Evolutionary conservation across 2,888 invertebrate species (phyloP), one percentile per base, ranked within the genome.

Genomic region (Caradrina clavipalpis): DNA sequence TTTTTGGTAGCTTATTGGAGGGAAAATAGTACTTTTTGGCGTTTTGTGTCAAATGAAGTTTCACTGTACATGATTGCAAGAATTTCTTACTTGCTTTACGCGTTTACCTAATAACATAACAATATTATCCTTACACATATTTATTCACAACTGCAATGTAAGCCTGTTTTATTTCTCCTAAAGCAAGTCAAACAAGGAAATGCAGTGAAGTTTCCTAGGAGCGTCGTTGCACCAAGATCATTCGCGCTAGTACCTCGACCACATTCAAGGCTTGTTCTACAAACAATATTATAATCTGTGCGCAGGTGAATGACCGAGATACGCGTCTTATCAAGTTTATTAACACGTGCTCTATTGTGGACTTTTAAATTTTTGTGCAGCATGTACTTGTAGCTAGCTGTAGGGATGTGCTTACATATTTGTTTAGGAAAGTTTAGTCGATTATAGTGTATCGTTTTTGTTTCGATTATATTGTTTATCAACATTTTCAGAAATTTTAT

Each of bases 301-400:
- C 86, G 64, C 81, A 80, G 93, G 93, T 94, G 88, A 93, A 94
- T 85, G 92, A 85, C 88, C 83, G 73, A 83, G 87, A 89, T 90
- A 90, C 69, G 77, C 76, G 75, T 73, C 80, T 92, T 93, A 93
- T 93, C 93, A 92, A 89, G 89, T 89, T 91, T 92, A 91, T 88
- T 87, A 91, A 89, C 90, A 87, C 88, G 86, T 86, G 89, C 86
- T 70, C 63, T 76, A 66, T 72, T 81, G 80, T 81, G 31, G 58
- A 58, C 50, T 73, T 76, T 67, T 59, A 1, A 45, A 53, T 49
- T 73, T 77, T n/a, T 47, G 55, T 55, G 54, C 51, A 59, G 61
- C 8, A 22, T 50, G 61, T 72, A 26, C 66, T 26, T 26, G 26
- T 26, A 26, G 26, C 26, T 26, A 26, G 26, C 26, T 55, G 11